Evolutionary conservation across 1,140 invertebrate species (phyloP).

Genomic region (Elysia chlorotica): DNA sequence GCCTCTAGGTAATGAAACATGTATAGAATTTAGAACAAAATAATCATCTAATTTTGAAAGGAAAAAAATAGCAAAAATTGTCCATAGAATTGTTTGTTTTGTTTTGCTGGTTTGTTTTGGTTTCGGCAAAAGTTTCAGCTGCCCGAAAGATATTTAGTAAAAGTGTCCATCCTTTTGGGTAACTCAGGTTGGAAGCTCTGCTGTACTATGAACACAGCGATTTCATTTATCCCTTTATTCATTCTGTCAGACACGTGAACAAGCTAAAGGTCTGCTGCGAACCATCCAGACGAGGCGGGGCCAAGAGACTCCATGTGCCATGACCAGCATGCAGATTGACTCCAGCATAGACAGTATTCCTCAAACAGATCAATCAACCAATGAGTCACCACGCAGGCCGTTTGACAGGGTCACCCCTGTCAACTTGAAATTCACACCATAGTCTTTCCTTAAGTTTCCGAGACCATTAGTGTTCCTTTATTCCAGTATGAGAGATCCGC

Average conservation of each 20-base stretch:
- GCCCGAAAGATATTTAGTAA: background rate
- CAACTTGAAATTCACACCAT: conserved; percentile 42
- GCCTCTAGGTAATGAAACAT: too few relatives aligned
- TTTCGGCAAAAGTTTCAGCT: background rate
- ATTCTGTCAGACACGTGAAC: conserved; percentile 79
- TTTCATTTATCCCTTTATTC: background rate
- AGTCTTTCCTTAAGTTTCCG: too few relatives aligned
- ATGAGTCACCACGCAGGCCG: conserved; percentile 34
- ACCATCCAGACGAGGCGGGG: conserved; percentile 68
- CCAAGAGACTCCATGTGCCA: conserved; percentile 24
- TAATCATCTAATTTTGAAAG: too few relatives aligned
- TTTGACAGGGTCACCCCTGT: conserved; percentile 39
- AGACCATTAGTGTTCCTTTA: too few relatives aligned
- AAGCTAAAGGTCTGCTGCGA: conserved; percentile 84
- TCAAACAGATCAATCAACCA: conserved; percentile 30
- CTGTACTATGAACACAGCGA: background rate
- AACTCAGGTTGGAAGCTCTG: background rate
- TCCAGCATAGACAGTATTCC: conserved; percentile 44
- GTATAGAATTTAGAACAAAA: too few relatives aligned
- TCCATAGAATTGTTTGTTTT: background rate
- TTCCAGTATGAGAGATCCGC: too few relatives aligned
- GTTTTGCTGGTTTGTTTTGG: background rate
- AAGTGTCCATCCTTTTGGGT: background rate
- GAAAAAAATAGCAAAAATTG: too few relatives aligned
- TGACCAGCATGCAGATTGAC: conserved; percentile 36